Conservation (phyloP, 1,140 invertebrate genomes). For the Drosophila santomea region DNA sequence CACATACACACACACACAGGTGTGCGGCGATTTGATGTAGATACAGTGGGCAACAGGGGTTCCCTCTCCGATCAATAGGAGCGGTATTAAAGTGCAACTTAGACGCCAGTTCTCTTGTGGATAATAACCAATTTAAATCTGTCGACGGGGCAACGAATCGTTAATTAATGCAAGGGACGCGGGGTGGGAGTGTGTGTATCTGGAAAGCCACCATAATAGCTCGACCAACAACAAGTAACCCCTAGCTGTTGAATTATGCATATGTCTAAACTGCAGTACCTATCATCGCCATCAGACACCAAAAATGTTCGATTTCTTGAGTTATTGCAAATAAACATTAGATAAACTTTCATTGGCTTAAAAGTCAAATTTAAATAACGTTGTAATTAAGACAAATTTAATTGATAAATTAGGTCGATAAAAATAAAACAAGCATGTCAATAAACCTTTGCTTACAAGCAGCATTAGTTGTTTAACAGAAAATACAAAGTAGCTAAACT, state of each 20-base stretch:
- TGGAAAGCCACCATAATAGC: not conserved
- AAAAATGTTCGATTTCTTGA: no score
- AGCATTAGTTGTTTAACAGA: no score
- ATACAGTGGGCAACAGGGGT: constrained; percentile 11
- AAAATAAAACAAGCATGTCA: not conserved
- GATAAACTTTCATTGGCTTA: not conserved
- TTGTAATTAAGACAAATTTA: not conserved
- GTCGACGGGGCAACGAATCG: not conserved
- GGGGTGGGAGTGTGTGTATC: not conserved
- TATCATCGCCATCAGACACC: no score
- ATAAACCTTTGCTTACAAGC: no score
- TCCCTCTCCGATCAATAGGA: not conserved
- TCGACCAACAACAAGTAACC: no score
- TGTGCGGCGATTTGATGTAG: constrained; percentile 21
- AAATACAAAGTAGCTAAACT: no score
- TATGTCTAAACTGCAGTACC: not conserved
- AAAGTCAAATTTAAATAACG: constrained; percentile 2
- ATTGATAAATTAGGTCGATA: not conserved
- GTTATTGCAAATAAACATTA: not conserved
- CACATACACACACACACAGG: constrained; percentile 11
- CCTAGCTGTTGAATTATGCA: no score
- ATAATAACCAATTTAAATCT: not conserved
- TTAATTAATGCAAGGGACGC: not conserved
- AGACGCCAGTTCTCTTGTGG: no score
- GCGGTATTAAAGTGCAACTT: not conserved